phyloP scores from a whole-genome alignment of 2,888 invertebrate species.

The Microplitis manilae region DNA sequence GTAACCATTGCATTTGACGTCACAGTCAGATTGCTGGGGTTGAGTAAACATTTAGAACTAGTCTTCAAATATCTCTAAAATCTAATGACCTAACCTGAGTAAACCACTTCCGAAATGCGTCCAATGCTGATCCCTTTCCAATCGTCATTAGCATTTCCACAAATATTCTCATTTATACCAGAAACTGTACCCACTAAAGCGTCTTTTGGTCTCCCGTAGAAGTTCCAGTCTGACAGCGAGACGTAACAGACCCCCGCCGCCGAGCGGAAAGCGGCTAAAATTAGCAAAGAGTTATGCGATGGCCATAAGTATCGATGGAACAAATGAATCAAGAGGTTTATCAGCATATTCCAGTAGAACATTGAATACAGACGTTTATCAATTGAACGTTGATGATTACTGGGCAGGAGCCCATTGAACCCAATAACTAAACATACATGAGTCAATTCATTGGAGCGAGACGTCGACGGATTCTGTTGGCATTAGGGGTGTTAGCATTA shows the following conservation, averaged over 20 bases:
- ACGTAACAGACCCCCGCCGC: no score
- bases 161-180: neutral
- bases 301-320: neutral
- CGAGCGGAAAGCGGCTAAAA: no score
- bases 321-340: neutral
- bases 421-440: constrained; percentile 1
- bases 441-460: neutral
- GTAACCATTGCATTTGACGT: neutral
- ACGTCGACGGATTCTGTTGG: neutral
- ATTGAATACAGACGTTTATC: constrained; percentile 1
- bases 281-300: neutral
- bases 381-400: neutral
- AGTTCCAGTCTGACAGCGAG: no score
- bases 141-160: neutral
- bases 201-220: no score
- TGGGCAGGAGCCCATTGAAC: constrained; percentile 1
- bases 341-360: neutral
- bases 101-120: neutral
- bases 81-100: neutral
- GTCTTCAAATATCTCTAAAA: neutral
- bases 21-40: neutral
- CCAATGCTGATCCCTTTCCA: neutral
- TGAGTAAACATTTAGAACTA: neutral
- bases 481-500: constrained; percentile 1
- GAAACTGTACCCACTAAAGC: neutral